Evolutionary conservation across 2,113 vertebrate species (phyloP), one percentile per base, ranked within the genome.

Genomic region (Neogobius melanostomus): DNA sequence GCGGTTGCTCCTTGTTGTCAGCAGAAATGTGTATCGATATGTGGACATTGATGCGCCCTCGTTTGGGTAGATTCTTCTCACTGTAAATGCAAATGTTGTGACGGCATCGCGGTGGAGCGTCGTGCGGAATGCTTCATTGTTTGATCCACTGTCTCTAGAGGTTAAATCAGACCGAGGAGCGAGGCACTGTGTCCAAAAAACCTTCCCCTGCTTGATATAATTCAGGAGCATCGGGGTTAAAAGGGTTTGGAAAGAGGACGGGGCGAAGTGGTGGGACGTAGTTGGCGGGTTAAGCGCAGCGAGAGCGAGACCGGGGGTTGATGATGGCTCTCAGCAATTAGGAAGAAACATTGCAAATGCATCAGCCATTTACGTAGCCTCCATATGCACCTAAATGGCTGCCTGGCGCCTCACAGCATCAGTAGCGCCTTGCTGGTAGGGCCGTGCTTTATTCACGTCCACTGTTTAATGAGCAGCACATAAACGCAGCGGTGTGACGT

Each of bases 281-380:
- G 28, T 36, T 36, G 72, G 75, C 43, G 76, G 78, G 67, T 84
- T 74, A 53, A 73, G 53, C 3, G 77, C 74, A 74, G 68, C 48
- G 66, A 76, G 68, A 75, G 82, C 36, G 78, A 86, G 87, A 84
- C 85, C 83, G 74, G 74, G 16, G 53, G 72, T 61, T 67, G 84
- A 79, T 87, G 85, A 85, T 89, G 90, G 86, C 87, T 90, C 85
- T 85, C 77, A 68, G 89, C 88, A 93, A 91, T 94, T 91, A 91
- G 90, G 83, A 77, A 87, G 82, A 89, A 90, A 90, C 88, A 88
- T 80, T 80, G 82, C 87, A 91, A 92, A 92, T 87, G 92, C 91
- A 93, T 93, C 93, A 93, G 93, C 93, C 92, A 93, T 94, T 93
- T 93, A 94, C 89, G 90, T 90, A 87, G 89, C 90, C 85, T 92